A percentile compares a stretch with the other conserved stretches of the same genome.
phyloP scores from a whole-genome alignment of 2,888 invertebrate species.

The Colletes collaris region DNA sequence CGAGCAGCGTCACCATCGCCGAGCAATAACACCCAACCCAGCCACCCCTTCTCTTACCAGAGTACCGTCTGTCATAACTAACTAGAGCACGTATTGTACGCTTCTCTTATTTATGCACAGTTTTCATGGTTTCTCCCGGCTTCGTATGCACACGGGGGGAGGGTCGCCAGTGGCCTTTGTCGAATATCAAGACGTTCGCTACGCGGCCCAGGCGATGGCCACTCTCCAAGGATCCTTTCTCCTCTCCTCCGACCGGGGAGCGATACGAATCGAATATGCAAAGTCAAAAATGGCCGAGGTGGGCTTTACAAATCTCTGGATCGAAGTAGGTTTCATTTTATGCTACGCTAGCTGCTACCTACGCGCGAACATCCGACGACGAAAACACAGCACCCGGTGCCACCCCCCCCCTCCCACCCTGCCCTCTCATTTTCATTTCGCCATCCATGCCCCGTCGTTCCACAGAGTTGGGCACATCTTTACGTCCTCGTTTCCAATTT shows the following conservation, averaged over 20 bases:
- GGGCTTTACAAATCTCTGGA: constrained; percentile 83
- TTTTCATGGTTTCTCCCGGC: constrained; percentile 99
- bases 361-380: constrained; percentile 32
- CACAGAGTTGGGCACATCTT: too few relatives aligned
- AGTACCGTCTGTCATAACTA: constrained; percentile 70
- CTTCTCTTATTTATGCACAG: constrained; percentile 88
- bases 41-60: constrained; percentile 40
- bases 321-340: constrained; percentile 84
- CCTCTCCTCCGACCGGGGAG: constrained; percentile 97
- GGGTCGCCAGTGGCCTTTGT: constrained; percentile 98
- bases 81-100: constrained; percentile 79
- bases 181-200: constrained; percentile 96
- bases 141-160: constrained; percentile 96
- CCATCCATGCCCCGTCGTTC: too few relatives aligned
- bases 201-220: constrained; percentile 96
- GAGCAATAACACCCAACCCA: constrained; percentile 47
- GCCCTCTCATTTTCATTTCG: too few relatives aligned
- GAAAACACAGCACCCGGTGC: constrained; percentile 56
- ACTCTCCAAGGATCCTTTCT: constrained; percentile 98
- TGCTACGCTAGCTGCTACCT: constrained; percentile 65
- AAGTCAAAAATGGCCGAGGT: constrained; percentile 98
- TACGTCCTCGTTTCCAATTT: too few relatives aligned
- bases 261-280: constrained; percentile 99
- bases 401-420: background rate
- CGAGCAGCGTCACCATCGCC: constrained; percentile 41